Percentiles rank a stretch among this genome's conserved stretches.
Evolutionary conservation across 2,113 vertebrate species (phyloP).

Genomic region (Dolichallabes microphthalmus): DNA sequence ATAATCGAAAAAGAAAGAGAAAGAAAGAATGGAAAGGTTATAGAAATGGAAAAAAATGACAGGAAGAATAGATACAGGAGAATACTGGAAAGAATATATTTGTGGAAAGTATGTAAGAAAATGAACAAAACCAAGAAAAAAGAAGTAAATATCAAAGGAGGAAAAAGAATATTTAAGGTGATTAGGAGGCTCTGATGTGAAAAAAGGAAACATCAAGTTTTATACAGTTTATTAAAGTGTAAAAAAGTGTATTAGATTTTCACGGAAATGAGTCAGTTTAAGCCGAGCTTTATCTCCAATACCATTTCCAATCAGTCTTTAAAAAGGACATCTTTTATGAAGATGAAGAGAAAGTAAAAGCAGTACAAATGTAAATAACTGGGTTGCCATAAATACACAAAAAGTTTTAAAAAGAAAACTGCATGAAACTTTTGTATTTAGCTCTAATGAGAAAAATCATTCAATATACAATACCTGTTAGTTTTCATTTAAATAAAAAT

Average conservation of each 20-base stretch:
- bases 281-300: background rate
- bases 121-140: background rate
- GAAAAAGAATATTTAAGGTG: background rate
- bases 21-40: background rate
- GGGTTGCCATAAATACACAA: background rate
- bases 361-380: background rate
- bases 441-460: background rate
- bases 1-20: background rate
- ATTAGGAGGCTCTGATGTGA: background rate
- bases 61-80: background rate
- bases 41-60: background rate
- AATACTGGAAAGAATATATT: background rate
- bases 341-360: background rate
- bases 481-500: too few species aligned
- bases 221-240: background rate
- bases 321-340: background rate
- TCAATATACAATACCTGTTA: background rate
- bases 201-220: background rate
- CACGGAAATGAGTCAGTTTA: background rate
- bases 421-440: background rate
- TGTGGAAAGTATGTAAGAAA: background rate
- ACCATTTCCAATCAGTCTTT: background rate
- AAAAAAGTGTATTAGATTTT: background rate
- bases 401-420: background rate
- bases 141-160: background rate